Conservation (phyloP, 2,888 invertebrate genomes). For the Yponomeuta cagnagella region DNA sequence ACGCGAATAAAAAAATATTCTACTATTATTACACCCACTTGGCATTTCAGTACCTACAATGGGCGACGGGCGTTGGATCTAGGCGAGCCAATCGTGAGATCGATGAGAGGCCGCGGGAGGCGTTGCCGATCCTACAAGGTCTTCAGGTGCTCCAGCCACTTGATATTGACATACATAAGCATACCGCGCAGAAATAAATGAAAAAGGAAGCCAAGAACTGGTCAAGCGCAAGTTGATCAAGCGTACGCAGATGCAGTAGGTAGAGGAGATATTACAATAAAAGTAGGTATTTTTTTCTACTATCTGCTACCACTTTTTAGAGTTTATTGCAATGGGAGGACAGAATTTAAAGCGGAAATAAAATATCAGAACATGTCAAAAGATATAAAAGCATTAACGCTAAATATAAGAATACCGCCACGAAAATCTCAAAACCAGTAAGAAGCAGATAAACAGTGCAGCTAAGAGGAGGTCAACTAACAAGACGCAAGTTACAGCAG, state of each 20-base stretch:
- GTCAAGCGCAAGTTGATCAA: no score
- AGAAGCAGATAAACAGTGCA: neutral
- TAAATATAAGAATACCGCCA: no score
- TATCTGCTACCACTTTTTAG: no score
- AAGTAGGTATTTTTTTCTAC: no score
- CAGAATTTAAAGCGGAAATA: no score
- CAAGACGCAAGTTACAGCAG: neutral
- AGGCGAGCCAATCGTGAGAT: constrained; percentile 24
- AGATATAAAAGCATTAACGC: no score
- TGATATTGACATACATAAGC: neutral
- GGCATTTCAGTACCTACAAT: constrained; percentile 20
- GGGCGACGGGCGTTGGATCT: constrained; percentile 15
- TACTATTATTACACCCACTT: constrained; percentile 22
- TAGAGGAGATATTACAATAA: no score
- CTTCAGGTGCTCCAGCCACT: constrained; percentile 11
- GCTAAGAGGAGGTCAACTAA: neutral
- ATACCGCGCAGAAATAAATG: neutral
- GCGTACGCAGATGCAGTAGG: no score
- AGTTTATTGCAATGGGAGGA: no score
- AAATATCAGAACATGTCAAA: no score
- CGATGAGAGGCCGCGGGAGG: constrained; percentile 24
- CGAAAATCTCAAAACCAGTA: neutral
- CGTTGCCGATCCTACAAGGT: constrained; percentile 20
- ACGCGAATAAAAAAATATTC: neutral
- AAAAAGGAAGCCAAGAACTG: neutral